Percentiles rank a stretch among this genome's conserved stretches.
phyloP scores from a whole-genome alignment of 2,113 vertebrate species.

The Myotis lucifugus region DNA sequence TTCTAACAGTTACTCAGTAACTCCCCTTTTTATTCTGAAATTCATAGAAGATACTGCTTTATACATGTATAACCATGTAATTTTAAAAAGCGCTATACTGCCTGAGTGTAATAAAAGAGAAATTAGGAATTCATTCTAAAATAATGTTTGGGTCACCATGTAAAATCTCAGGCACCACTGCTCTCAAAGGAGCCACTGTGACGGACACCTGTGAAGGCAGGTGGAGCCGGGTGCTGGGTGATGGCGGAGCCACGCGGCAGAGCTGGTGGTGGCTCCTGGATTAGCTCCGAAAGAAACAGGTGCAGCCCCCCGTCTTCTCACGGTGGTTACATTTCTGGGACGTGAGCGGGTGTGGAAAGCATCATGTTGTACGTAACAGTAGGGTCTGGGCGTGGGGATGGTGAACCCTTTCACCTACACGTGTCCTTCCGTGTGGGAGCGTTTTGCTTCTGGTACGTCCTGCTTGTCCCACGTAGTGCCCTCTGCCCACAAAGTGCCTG shows the following conservation, averaged over 20 bases:
- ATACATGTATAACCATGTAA: fast-evolving
- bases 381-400: neutral
- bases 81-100: neutral
- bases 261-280: neutral
- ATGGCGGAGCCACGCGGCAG: too few relatives aligned
- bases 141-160: fast-evolving
- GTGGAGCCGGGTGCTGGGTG: neutral
- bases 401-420: fast-evolving
- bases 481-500: neutral
- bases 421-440: fast-evolving
- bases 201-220: fast-evolving
- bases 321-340: fast-evolving
- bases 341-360: neutral
- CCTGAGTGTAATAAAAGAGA: neutral
- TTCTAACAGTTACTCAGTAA: neutral
- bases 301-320: fast-evolving
- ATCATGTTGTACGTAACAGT: neutral
- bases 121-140: fast-evolving
- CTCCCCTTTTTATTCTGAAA: neutral
- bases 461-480: neutral
- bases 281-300: neutral
- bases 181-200: neutral
- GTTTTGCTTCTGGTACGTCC: fast-evolving
- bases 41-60: neutral
- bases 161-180: fast-evolving